Evolutionary conservation across 2,113 vertebrate species (phyloP), one percentile per base, ranked within the genome.

Genomic region (Engraulis encrasicolus): DNA sequence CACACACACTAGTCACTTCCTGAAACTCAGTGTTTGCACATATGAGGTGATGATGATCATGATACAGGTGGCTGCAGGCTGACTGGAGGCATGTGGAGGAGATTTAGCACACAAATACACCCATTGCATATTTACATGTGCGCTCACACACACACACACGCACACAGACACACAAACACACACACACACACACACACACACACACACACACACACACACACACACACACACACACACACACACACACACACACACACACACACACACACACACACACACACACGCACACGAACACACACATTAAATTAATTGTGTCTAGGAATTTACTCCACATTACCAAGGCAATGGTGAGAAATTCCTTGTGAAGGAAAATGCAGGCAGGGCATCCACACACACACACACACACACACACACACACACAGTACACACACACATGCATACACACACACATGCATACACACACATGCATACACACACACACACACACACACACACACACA

Each of bases 401-500:
- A 34, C 61, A 12, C 52, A 58, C 19, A 58, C 52, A 58, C 40
- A 45, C 20, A 58, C 61, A 71, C 23, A 36, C 31, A 31, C 66
- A n/a, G n/a, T n/a, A n/a, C n/a, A n/a, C n/a, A n/a, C n/a, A n/a
- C n/a, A n/a, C n/a, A n/a, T n/a, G n/a, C n/a, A n/a, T n/a, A 74
- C 27, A 34, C 66, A 74, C 66, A 74, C 61, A 34, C 66, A 74
- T 27, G 34, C 61, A 71, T 31, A 34, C 66, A 74, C 66, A 34
- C 66, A 36, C 66, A 74, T 14, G 34, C 38, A 4, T 78, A 88
- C 71, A 49, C 50, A 14, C 89, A 85, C 15, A 27, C n/a, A 85
- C 86, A 82, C 90, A 90, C 86, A 34, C 61, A 12, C 52, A 58
- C 19, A 58, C 52, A 58, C 40, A 45, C 66, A 74, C 34, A 12